Percentiles rank a stretch among this genome's conserved stretches.
Conservation (phyloP, 2,888 invertebrate genomes). For the Nematopogon swammerdamellus region DNA sequence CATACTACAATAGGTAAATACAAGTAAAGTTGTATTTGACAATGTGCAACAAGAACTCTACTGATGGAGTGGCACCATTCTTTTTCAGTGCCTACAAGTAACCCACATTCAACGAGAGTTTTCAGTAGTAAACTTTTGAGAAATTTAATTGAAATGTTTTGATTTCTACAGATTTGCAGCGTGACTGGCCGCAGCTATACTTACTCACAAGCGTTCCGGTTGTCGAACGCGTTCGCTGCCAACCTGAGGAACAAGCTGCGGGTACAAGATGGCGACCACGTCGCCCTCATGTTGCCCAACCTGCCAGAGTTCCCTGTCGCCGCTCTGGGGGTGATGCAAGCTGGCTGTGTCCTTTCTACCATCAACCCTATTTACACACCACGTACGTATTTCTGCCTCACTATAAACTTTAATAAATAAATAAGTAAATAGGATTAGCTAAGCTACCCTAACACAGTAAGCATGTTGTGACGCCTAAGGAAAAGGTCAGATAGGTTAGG, state of each 20-base stretch:
- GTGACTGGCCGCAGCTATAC: constrained; percentile 70
- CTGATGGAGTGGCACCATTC: too few relatives aligned
- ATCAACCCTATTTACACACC: constrained; percentile 73
- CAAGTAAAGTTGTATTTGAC: too few relatives aligned
- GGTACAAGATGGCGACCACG: constrained; percentile 61
- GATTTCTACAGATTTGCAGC: constrained; percentile 67
- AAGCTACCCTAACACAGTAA: too few relatives aligned
- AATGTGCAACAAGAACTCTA: too few relatives aligned
- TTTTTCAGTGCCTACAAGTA: too few relatives aligned
- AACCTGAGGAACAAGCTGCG: constrained; percentile 65
- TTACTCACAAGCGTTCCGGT: constrained; percentile 62
- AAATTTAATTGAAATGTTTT: too few relatives aligned
- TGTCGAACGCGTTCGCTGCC: constrained; percentile 63
- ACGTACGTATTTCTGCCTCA: constrained; percentile 27
- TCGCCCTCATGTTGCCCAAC: constrained; percentile 73
- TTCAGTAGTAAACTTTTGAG: too few relatives aligned
- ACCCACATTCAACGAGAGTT: too few relatives aligned
- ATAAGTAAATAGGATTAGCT: too few relatives aligned
- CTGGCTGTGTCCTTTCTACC: constrained; percentile 67
- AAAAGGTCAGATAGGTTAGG: too few relatives aligned
- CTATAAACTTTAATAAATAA: not conserved
- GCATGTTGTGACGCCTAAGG: too few relatives aligned
- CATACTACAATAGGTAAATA: too few relatives aligned
- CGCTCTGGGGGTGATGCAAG: constrained; percentile 63
- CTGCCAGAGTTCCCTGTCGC: constrained; percentile 70